phyloP scores from a whole-genome alignment of 23 tunicate genomes.

The Aplidium turbinatum region DNA sequence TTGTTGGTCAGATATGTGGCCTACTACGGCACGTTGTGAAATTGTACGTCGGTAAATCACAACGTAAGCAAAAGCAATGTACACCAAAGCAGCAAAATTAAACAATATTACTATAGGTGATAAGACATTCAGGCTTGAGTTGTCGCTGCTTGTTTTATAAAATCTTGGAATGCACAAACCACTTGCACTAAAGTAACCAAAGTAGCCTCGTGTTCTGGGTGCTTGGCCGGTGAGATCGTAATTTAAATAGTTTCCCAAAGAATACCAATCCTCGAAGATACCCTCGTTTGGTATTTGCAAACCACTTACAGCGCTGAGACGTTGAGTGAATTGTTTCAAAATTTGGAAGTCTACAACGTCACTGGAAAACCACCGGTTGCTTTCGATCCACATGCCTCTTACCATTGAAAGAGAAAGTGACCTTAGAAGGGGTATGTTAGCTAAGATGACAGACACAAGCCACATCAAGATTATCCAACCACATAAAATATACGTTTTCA shows the following conservation, averaged over 20 bases:
- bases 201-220: constrained; percentile 23
- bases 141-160: constrained; percentile 9
- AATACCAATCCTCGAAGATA: background rate
- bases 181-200: constrained; percentile 37
- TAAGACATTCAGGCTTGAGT: background rate
- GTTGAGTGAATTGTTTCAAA: constrained; percentile 8
- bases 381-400: constrained; percentile 10
- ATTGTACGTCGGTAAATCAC: background rate
- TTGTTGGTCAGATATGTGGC: background rate
- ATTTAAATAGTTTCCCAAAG: background rate
- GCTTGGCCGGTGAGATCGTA: background rate
- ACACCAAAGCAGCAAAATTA: background rate
- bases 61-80: background rate
- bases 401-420: constrained; percentile 32
- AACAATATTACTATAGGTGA: background rate
- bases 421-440: constrained; percentile 19
- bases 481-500: background rate
- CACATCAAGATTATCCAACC: constrained; percentile 15
- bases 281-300: constrained; percentile 6
- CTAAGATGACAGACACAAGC: constrained; percentile 13
- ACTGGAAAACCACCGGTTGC: constrained; percentile 4
- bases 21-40: background rate
- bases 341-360: constrained; percentile 10
- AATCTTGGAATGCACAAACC: too few relatives aligned
- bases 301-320: background rate